Conservation (phyloP, 2,888 invertebrate genomes). For the Malthinus flaveolus region DNA sequence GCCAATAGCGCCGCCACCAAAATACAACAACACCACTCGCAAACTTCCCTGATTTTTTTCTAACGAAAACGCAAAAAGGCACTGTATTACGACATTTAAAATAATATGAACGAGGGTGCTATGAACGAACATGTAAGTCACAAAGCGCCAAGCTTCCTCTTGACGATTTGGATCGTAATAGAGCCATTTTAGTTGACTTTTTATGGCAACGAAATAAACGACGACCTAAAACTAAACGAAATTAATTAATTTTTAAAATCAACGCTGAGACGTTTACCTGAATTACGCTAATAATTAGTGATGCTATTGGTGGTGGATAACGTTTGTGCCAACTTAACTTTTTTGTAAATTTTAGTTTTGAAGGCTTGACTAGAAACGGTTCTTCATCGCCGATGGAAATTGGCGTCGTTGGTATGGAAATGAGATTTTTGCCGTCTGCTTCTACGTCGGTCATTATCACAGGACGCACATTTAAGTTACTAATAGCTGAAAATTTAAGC, state of each 20-base stretch:
- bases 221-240: constrained; percentile 36
- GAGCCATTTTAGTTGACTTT: constrained; percentile 43
- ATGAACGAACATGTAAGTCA: constrained; percentile 80
- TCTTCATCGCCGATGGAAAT: constrained; percentile 42
- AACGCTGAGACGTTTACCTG: constrained; percentile 36
- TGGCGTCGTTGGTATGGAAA: constrained; percentile 43
- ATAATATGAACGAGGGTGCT: constrained; percentile 75
- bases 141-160: constrained; percentile 75
- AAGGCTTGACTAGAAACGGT: constrained; percentile 39
- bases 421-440: constrained; percentile 4
- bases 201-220: constrained; percentile 37
- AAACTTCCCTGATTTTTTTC: constrained; percentile 76
- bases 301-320: constrained; percentile 45
- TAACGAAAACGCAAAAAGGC: constrained; percentile 57
- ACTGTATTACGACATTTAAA: constrained; percentile 75
- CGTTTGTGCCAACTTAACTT: constrained; percentile 33
- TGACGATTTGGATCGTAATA: constrained; percentile 68
- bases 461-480: background rate
- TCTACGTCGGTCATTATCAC: constrained; percentile 1
- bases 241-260: background rate
- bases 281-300: constrained; percentile 44
- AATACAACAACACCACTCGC: constrained; percentile 71
- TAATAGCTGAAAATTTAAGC: background rate
- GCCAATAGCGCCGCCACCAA: constrained; percentile 75
- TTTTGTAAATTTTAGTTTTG: constrained; percentile 25